Evolutionary conservation across 53 echinoderm and acorn worm genomes (phyloP).

Genomic region (Patiria pectinifera): DNA sequence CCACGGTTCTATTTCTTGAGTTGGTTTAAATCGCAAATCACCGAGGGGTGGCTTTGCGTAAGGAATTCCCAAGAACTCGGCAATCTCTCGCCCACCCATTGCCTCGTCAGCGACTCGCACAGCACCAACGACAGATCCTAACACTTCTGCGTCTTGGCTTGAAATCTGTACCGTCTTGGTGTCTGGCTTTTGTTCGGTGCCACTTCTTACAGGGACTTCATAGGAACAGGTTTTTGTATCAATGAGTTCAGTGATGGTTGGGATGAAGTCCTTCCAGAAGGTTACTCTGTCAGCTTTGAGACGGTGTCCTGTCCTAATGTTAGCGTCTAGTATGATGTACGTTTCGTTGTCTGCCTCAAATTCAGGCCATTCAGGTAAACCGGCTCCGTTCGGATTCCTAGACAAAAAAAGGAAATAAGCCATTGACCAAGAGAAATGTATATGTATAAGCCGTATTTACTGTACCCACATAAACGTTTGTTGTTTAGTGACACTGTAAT

Average conservation of each 20-base stretch:
- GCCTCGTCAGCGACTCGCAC: constrained; percentile 43
- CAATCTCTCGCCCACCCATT: constrained; percentile 49
- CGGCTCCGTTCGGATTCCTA: constrained; percentile 73
- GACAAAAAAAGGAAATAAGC: background rate
- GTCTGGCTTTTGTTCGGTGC: background rate
- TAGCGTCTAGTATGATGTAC: constrained; percentile 59
- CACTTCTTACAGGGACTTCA: constrained; percentile 39
- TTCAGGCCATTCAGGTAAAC: constrained; percentile 52
- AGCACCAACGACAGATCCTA: constrained; percentile 47
- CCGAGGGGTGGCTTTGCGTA: constrained; percentile 73
- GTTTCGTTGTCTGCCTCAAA: constrained; percentile 57
- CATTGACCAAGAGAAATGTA: background rate
- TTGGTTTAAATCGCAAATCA: constrained; percentile 64
- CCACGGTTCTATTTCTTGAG: constrained; percentile 63
- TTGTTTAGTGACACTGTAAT: too few relatives aligned
- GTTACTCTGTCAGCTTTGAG: constrained; percentile 40
- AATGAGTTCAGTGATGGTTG: constrained; percentile 17
- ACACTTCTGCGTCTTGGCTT: constrained; percentile 6
- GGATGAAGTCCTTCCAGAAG: constrained; percentile 74
- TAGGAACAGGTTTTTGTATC: constrained; percentile 22
- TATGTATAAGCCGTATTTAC: too few relatives aligned
- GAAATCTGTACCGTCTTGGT: constrained; percentile 29
- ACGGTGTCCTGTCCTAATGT: constrained; percentile 30
- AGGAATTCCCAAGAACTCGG: constrained; percentile 71
- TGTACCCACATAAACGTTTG: too few relatives aligned